Conservation (phyloP, 2,888 invertebrate genomes). For the Imbricaverruca yamaguchii region DNA sequence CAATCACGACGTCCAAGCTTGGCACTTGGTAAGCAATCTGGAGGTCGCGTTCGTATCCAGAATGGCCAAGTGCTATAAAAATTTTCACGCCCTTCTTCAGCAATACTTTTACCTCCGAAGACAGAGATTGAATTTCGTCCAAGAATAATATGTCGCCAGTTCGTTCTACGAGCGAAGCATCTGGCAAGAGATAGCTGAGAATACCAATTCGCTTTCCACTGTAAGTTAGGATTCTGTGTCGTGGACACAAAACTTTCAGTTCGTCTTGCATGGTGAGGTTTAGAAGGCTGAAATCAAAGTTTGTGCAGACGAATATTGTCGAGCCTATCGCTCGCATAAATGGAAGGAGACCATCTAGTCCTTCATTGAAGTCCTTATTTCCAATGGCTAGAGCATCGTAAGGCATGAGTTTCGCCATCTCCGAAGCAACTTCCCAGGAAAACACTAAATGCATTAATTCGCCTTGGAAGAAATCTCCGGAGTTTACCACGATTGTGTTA, state of each 20-base stretch:
- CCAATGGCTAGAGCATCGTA: not conserved
- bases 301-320: not conserved
- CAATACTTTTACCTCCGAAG: not conserved
- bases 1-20: not conserved
- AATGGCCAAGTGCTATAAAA: not conserved
- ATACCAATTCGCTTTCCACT: not conserved
- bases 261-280: not conserved
- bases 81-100: not conserved
- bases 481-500: not conserved
- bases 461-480: not conserved
- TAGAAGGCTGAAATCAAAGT: not conserved
- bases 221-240: not conserved
- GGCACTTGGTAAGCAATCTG: not conserved
- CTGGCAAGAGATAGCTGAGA: not conserved
- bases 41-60: not conserved
- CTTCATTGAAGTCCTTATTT: not conserved
- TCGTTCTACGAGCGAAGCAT: not conserved
- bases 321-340: not conserved
- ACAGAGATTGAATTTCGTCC: not conserved
- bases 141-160: not conserved
- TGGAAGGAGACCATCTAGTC: not conserved
- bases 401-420: not conserved
- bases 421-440: not conserved
- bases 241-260: not conserved
- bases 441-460: not conserved